phyloP scores from a whole-genome alignment of 2,797 vertebrate species.

The Phalanger gymnotis region DNA sequence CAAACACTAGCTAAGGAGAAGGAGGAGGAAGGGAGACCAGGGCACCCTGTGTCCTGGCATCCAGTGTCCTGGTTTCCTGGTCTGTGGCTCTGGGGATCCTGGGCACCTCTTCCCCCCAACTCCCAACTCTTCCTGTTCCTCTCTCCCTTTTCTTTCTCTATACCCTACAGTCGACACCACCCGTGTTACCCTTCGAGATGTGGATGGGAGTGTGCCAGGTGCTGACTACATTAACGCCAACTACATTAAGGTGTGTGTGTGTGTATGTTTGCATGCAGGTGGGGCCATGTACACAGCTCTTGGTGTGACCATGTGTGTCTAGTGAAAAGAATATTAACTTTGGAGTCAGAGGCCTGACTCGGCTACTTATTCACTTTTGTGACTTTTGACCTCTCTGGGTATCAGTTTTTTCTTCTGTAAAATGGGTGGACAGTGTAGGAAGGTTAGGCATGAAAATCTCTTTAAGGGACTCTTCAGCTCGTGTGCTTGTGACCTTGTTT shows the following conservation, averaged over 20 bases:
- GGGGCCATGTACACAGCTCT: neutral
- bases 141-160: neutral
- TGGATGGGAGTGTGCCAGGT: slow-evolving; percentile 85
- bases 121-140: neutral
- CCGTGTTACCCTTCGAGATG: slow-evolving; percentile 86
- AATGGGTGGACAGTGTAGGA: neutral
- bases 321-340: neutral
- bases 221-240: slow-evolving; percentile 95
- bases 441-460: neutral
- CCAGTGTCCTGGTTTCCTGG: neutral
- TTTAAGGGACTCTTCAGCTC: neutral
- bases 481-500: neutral
- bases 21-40: neutral
- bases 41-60: neutral
- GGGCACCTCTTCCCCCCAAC: neutral
- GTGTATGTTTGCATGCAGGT: neutral
- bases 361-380: too few relatives aligned
- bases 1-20: neutral
- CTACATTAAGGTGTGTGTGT: slow-evolving; percentile 89
- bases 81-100: neutral
- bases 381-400: neutral
- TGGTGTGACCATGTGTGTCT: neutral
- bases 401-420: neutral
- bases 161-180: slow-evolving; percentile 89
- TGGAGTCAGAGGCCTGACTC: neutral